A percentile compares a stretch with the other conserved stretches of the same genome.
Conservation (phyloP, 2,888 invertebrate species). For the Pantelozetes paolii region DNA sequence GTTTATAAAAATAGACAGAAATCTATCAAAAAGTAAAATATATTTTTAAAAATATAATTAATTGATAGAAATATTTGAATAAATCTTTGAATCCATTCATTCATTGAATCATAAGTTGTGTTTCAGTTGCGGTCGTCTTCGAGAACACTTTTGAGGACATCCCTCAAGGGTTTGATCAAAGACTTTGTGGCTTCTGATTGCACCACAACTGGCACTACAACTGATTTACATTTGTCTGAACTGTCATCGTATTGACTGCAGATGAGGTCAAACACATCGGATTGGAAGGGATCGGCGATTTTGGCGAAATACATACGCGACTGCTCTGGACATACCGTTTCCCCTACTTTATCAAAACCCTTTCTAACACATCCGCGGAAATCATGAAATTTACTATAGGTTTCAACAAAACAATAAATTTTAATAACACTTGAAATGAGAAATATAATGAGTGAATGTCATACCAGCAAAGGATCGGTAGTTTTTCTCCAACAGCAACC, state of each 20-base stretch:
- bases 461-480: conserved; percentile 29
- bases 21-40: background rate
- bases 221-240: background rate
- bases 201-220: background rate
- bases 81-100: background rate
- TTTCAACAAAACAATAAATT: background rate
- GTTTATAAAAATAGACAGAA: background rate
- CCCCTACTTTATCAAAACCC: background rate
- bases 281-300: conserved; percentile 6
- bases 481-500: background rate
- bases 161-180: background rate
- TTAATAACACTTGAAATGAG: no score
- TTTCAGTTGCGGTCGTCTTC: background rate
- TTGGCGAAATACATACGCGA: background rate
- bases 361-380: conserved; percentile 17
- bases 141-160: background rate
- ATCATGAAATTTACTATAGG: conserved; percentile 13
- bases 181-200: background rate
- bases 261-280: conserved; percentile 12
- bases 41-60: background rate
- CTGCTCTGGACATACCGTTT: background rate
- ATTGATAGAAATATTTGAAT: no score
- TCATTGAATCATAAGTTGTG: background rate
- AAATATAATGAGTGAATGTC: background rate
- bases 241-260: background rate